Evolutionary conservation across 2,888 invertebrate species (phyloP), one percentile per base, ranked within the genome.

Genomic region (Ceramica pisi): DNA sequence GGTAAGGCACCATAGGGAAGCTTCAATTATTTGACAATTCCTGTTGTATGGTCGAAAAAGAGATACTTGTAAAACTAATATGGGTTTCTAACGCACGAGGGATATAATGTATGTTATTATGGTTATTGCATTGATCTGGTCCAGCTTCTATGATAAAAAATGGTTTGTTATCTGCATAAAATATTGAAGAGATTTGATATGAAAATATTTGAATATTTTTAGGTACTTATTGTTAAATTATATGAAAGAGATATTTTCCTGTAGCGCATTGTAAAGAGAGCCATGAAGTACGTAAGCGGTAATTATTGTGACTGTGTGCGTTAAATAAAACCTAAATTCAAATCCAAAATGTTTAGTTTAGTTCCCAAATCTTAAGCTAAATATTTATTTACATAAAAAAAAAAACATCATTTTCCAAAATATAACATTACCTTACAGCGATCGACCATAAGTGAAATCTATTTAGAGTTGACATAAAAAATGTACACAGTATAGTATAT

Each of bases 1-100:
- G 86, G 89, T 95, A 95, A 95, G 95, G 95, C 95, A 95, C 95
- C 92, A 82, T 75, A 79, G 83, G 94, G 94, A 94, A 94, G 94
- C 91, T 91, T 89, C 77, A 72, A 82, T 80, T 81, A 83, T 12
- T 69, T 75, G 85, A 85, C 87, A 88, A 89, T 86, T 83, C 88
- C 88, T 87, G 80, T 57, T 41, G 9, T 75, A 88, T 88, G 91
- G 90, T 90, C 89, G 88, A 87, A 85, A 69, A 70, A 35, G 16
- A 68, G 60, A 67, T 55, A 51, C 46, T 10, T 35, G 61, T 64
- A 55, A 59, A 65, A 48, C 41, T 62, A n/a, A 38, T 2, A 41
- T 63, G 55, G 23, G 50, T 66, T 80, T 70, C 80, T 80, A 80
- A 80, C 80, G 81, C 80, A 83, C 75, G 16, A 12, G 50, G 12